A percentile compares a stretch with the other conserved stretches of the same genome.
Conservation (phyloP, 2,888 invertebrate species). For the Anthophora plumipes region DNA sequence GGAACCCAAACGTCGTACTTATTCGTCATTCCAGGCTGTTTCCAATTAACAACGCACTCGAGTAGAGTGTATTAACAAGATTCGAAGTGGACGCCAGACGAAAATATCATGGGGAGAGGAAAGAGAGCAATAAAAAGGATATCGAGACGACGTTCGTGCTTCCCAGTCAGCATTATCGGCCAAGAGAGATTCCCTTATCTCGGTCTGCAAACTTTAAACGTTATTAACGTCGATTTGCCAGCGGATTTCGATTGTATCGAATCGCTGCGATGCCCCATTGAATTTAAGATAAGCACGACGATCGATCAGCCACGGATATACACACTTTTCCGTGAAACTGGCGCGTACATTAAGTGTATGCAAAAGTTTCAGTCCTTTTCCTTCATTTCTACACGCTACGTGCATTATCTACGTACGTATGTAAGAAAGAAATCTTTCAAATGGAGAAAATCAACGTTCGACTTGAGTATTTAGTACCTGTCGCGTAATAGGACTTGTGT, state of each 20-base stretch:
- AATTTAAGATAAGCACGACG: constrained; percentile 69
- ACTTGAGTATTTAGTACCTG: too few species aligned
- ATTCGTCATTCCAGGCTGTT: too few species aligned
- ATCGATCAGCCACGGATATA: constrained; percentile 44
- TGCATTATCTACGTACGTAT: too few species aligned
- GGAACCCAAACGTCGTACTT: too few species aligned
- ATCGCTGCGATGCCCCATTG: constrained; percentile 63
- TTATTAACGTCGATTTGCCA: constrained; percentile 64
- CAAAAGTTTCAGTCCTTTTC: too few species aligned
- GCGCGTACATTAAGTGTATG: neutral
- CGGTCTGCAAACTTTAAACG: constrained; percentile 58
- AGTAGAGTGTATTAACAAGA: constrained; percentile 3
- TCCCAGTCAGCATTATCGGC: constrained; percentile 33
- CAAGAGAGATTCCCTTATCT: constrained; percentile 38
- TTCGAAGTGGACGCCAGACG: neutral
- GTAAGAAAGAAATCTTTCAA: constrained; percentile 56
- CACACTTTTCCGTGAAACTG: neutral
- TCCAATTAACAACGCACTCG: constrained; percentile 16
- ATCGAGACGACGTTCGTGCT: constrained; percentile 19
- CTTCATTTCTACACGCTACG: too few species aligned
- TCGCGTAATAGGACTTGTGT: too few species aligned
- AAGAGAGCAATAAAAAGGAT: constrained; percentile 31
- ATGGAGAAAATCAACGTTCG: too few species aligned
- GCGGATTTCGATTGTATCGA: constrained; percentile 57
- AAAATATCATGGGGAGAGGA: neutral